These are phyloP conservation scores for Ferrisia virgata DNA, from an alignment of 2,888 invertebrate genomes.

Conservation along the genomic window DNA sequence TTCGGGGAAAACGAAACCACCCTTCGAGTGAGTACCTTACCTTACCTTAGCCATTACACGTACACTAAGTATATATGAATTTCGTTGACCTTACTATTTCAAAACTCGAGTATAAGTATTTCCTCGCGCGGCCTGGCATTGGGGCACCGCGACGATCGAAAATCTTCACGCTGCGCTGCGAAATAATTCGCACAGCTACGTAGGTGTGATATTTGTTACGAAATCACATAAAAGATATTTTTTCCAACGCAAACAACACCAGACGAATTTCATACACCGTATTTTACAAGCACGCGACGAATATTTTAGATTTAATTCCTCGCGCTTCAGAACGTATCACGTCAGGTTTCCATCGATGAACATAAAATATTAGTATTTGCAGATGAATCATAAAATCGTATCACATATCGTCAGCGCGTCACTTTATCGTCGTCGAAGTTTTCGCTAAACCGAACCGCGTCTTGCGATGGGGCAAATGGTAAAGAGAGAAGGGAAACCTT, in stretches of 20 bases:
- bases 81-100: too few species aligned
- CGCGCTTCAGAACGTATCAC: background rate
- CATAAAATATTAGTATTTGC: background rate
- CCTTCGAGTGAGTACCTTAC: background rate
- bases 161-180: too few species aligned
- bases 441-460: too few species aligned
- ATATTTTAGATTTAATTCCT: background rate
- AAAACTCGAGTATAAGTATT: too few species aligned
- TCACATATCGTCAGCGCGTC: background rate
- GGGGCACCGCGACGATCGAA: too few species aligned
- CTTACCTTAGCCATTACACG: too few species aligned
- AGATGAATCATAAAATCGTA: background rate
- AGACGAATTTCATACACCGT: background rate
- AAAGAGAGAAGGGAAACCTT: too few species aligned
- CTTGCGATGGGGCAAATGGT: too few species aligned
- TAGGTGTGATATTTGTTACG: background rate
- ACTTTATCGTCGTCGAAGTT: background rate
- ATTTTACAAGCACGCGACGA: background rate
- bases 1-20: background rate
- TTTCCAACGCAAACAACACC: background rate
- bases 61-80: too few species aligned
- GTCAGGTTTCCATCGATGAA: background rate
- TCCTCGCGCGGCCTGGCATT: too few species aligned
- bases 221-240: background rate
- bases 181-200: background rate